phyloP scores from a whole-genome alignment of 2,113 vertebrate genomes.

The Panurus biarmicus region DNA sequence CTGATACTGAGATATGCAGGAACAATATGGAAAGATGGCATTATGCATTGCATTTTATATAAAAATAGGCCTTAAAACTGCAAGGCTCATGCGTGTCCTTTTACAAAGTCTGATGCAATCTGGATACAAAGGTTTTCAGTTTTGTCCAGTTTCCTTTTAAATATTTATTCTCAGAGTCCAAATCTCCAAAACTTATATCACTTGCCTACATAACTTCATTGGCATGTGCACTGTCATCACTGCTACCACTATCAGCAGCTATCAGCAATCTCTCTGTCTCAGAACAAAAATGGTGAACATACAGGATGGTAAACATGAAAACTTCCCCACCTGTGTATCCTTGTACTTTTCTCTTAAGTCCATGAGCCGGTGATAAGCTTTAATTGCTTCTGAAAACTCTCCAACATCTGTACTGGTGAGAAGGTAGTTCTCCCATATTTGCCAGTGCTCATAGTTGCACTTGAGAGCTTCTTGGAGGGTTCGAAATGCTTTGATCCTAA shows the following conservation, averaged over 20 bases:
- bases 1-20: background rate
- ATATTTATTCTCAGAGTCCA: background rate
- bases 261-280: background rate
- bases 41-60: background rate
- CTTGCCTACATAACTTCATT: background rate
- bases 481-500: constrained; percentile 87
- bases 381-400: constrained; percentile 88
- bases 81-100: background rate
- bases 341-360: constrained; percentile 90
- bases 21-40: background rate
- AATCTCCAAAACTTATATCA: background rate
- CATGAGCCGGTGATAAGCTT: constrained; percentile 94
- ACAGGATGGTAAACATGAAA: background rate
- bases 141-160: background rate
- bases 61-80: background rate
- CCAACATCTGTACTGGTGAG: constrained; percentile 86
- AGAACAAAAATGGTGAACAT: background rate
- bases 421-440: constrained; percentile 99
- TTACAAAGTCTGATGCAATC: background rate
- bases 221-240: background rate
- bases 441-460: constrained; percentile 97
- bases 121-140: background rate
- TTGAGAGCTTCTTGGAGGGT: constrained; percentile 94
- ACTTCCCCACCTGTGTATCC: constrained; percentile 82
- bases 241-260: background rate